Percentiles rank a stretch among this genome's conserved stretches.
These are phyloP conservation scores for Accipiter virgatus DNA, from an alignment of 2,113 vertebrate species.

Conservation along the genomic window DNA sequence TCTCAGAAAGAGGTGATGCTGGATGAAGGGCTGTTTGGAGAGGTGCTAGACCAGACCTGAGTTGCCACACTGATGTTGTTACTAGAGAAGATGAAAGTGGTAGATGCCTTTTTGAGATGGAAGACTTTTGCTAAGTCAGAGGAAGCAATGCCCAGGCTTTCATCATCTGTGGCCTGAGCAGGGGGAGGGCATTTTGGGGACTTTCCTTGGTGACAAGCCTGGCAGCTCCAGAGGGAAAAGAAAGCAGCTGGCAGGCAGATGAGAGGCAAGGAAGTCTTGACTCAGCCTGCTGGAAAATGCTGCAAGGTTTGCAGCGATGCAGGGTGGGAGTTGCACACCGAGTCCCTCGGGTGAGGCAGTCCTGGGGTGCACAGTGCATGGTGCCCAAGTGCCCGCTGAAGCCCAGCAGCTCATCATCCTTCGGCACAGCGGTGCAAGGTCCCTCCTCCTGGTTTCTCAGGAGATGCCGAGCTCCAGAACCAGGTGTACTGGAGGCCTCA, in stretches of 20 bases:
- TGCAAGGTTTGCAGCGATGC: not conserved
- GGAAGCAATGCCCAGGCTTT: not conserved
- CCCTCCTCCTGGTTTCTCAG: not conserved
- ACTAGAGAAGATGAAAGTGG: not conserved
- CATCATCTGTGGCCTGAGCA: not conserved
- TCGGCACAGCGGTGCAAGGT: not conserved
- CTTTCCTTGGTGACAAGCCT: not conserved
- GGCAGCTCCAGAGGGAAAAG: not conserved
- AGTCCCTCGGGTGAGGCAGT: not conserved
- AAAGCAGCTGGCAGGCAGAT: not conserved
- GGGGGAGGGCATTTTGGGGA: not conserved
- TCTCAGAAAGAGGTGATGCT: not conserved
- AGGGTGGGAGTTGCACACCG: rapidly evolving
- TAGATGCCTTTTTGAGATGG: not conserved
- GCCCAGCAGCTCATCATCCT: not conserved
- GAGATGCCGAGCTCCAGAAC: not conserved
- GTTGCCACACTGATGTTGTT: not conserved
- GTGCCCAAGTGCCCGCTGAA: not conserved
- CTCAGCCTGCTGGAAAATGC: not conserved
- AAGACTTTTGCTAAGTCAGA: not conserved
- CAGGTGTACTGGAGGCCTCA: not conserved
- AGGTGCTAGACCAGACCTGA: not conserved
- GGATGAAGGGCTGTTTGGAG: not conserved
- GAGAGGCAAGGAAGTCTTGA: not conserved
- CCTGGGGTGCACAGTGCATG: not conserved